phyloP scores from a whole-genome alignment of 35 echinoderm and acorn worm genomes.

The Lytechinus variegatus region DNA sequence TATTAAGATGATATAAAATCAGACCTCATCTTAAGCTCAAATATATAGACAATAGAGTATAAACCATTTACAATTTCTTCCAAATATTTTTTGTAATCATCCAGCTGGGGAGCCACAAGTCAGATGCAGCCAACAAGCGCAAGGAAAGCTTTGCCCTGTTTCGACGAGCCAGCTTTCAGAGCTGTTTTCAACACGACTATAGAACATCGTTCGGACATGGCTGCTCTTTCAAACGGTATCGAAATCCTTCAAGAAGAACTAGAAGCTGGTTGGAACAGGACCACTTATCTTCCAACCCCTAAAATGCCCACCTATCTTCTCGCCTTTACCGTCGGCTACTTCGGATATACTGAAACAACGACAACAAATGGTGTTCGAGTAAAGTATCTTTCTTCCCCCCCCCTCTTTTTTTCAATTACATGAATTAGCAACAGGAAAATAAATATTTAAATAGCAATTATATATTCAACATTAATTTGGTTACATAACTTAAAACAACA shows the following conservation, averaged over 20 bases:
- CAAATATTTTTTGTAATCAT: background rate
- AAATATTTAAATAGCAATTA: too few species aligned
- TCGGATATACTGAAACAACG: slow-evolving; percentile 31
- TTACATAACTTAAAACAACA: too few species aligned
- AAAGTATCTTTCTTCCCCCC: slow-evolving; percentile 34
- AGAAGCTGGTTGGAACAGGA: background rate
- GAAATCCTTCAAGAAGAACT: background rate
- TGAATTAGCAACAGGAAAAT: too few species aligned
- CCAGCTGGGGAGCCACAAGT: slow-evolving; percentile 73
- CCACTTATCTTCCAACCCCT: slow-evolving; percentile 66
- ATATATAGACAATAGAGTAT: too few species aligned
- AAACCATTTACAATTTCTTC: too few species aligned
- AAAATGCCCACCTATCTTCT: slow-evolving; percentile 81
- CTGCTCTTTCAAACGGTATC: slow-evolving; percentile 61
- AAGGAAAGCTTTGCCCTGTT: slow-evolving; percentile 69
- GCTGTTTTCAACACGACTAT: slow-evolving; percentile 71
- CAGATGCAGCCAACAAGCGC: slow-evolving; percentile 77
- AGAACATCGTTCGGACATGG: slow-evolving; percentile 58
- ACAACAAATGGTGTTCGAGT: slow-evolving; percentile 59
- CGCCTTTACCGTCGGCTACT: slow-evolving; percentile 72
- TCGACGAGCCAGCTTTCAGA: slow-evolving; percentile 72
- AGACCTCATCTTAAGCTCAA: too few species aligned
- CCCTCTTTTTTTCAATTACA: too few species aligned
- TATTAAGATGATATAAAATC: too few species aligned
- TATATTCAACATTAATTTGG: too few species aligned